Percentiles rank a stretch among this genome's conserved stretches.
phyloP scores from a whole-genome alignment of 2,797 vertebrate species.

The Euthynnus affinis region DNA sequence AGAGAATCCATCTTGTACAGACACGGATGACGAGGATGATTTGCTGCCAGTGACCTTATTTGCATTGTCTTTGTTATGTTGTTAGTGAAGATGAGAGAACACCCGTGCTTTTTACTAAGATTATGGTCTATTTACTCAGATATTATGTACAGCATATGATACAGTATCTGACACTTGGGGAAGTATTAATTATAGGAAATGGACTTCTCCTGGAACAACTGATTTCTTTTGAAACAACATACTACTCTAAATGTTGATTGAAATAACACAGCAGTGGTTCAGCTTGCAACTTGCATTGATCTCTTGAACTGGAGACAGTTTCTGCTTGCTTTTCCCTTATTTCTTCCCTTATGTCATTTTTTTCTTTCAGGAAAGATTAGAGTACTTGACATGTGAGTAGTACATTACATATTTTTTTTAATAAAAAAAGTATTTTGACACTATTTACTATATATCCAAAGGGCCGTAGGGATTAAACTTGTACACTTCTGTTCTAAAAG shows the following conservation, averaged over 20 bases:
- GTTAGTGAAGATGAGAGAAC: neutral
- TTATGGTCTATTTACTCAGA: neutral
- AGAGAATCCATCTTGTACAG: conserved; percentile 13
- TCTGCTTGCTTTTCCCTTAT: neutral
- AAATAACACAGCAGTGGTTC: neutral
- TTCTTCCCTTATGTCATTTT: neutral
- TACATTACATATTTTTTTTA: too few species aligned
- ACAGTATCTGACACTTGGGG: neutral
- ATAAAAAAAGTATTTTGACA: neutral
- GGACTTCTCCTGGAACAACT: neutral
- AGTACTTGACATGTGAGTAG: neutral
- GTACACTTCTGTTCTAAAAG: conserved; percentile 12
- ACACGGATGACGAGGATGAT: conserved; percentile 6
- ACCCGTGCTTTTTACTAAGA: neutral
- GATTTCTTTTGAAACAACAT: too few species aligned
- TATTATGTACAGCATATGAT: neutral
- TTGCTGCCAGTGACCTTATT: conserved; percentile 32
- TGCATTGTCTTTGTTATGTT: conserved; percentile 3
- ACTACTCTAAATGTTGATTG: neutral
- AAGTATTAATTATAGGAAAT: neutral
- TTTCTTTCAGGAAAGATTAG: neutral
- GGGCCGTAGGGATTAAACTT: neutral
- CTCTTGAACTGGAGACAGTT: neutral
- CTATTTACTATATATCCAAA: neutral
- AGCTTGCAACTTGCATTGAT: neutral